phyloP scores from a whole-genome alignment of 2,797 vertebrate species.

The Peromyscus eremicus region DNA sequence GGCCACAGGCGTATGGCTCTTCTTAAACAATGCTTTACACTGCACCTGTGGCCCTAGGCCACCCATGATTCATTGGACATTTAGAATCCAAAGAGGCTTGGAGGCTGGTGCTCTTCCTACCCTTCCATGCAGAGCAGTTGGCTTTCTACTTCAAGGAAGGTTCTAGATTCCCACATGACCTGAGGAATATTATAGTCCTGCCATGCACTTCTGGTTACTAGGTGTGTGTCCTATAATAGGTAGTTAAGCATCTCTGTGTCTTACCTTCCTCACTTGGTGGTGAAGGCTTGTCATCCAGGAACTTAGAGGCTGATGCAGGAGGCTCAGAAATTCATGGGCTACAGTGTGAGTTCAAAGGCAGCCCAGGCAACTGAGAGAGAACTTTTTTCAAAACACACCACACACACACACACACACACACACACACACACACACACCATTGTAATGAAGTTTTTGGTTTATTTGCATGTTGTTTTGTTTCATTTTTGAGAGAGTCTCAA shows the following conservation, averaged over 20 bases:
- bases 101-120: background rate
- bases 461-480: too few species aligned
- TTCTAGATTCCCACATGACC: background rate
- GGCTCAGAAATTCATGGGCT: background rate
- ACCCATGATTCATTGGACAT: background rate
- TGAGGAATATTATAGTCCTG: background rate
- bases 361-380: too few species aligned
- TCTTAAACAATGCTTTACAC: background rate
- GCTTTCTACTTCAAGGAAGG: background rate
- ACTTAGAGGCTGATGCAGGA: background rate
- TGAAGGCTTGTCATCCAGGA: background rate
- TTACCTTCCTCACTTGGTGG: background rate
- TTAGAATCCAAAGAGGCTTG: background rate
- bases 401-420: too few species aligned
- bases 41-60: background rate
- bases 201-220: background rate
- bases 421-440: too few species aligned
- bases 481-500: too few species aligned
- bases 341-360: background rate
- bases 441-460: too few species aligned
- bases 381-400: too few species aligned
- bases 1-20: background rate
- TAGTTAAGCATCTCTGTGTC: background rate
- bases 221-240: background rate
- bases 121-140: background rate